Percentiles rank a stretch among this genome's conserved stretches.
phyloP scores from a whole-genome alignment of 2,888 invertebrate genomes.

The Leptogaster cylindrica region DNA sequence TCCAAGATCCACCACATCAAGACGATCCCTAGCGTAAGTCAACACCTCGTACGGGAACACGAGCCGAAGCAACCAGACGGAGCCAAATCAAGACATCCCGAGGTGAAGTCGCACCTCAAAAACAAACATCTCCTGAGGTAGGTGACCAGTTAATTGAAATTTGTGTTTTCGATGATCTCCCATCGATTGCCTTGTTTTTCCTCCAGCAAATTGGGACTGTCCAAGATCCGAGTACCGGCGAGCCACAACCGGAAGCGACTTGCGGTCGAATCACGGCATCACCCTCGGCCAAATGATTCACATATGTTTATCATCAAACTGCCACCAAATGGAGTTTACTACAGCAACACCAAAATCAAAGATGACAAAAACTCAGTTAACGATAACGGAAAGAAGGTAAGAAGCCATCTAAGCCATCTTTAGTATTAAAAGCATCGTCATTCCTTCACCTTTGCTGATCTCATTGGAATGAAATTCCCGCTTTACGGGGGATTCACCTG shows the following conservation, averaged over 20 bases:
- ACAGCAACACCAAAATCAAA: conserved; percentile 71
- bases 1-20: conserved; percentile 43
- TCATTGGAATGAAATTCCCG: background rate
- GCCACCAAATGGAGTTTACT: conserved; percentile 84
- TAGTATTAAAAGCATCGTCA: too few species aligned
- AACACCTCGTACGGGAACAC: conserved; percentile 46
- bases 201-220: conserved; percentile 73
- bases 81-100: conserved; percentile 55
- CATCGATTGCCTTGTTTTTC: conserved; percentile 6
- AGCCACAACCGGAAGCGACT: conserved; percentile 82
- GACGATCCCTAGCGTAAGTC: conserved; percentile 13
- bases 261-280: conserved; percentile 76
- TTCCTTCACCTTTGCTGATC: background rate
- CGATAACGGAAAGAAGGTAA: conserved; percentile 60
- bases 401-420: background rate
- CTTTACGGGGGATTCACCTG: too few species aligned
- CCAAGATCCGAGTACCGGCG: conserved; percentile 74
- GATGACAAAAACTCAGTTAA: conserved; percentile 60
- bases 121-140: conserved; percentile 47
- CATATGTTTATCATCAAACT: conserved; percentile 87
- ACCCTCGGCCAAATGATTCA: conserved; percentile 75
- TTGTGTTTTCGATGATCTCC: background rate
- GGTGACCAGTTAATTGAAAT: conserved; percentile 6
- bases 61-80: conserved; percentile 44
- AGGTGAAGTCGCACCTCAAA: conserved; percentile 52